Percentiles rank a stretch among this genome's conserved stretches.
Evolutionary conservation across 2,113 vertebrate genomes (phyloP).

Genomic region (Neolamprologus devosi): DNA sequence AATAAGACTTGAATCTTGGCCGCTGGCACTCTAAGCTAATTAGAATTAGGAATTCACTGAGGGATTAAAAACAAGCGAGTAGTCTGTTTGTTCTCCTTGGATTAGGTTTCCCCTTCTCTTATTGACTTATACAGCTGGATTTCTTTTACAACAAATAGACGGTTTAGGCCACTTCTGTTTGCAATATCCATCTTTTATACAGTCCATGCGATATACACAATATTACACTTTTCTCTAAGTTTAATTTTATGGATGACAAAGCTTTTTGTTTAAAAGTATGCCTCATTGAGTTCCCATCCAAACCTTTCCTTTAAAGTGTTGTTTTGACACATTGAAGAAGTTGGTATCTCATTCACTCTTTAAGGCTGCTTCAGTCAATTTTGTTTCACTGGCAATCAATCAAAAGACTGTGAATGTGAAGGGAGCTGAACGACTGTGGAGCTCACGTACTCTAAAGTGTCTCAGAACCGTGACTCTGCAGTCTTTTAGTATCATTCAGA

Average conservation of each 20-base stretch:
- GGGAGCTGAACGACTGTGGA: background rate
- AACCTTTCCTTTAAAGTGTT: background rate
- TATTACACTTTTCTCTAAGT: background rate
- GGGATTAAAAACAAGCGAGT: background rate
- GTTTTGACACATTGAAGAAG: background rate
- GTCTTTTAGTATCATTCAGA: background rate
- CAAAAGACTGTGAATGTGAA: background rate
- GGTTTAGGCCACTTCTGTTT: background rate
- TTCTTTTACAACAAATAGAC: background rate
- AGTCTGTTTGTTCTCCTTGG: background rate
- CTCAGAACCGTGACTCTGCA: background rate
- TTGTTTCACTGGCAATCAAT: background rate
- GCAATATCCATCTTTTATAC: background rate
- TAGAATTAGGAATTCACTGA: background rate
- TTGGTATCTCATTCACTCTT: background rate
- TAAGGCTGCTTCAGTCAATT: background rate
- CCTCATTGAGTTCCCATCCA: background rate
- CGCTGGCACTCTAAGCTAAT: rapidly evolving
- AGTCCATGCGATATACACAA: rapidly evolving
- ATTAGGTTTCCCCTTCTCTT: background rate
- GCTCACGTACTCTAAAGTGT: background rate
- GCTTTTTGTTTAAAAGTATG: background rate
- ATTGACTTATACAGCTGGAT: background rate
- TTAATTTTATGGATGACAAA: background rate
- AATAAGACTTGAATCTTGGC: background rate